A percentile compares a stretch with the other conserved stretches of the same genome.
Evolutionary conservation across 2,888 invertebrate genomes (phyloP).

Genomic region (Ernsta delagoae): DNA sequence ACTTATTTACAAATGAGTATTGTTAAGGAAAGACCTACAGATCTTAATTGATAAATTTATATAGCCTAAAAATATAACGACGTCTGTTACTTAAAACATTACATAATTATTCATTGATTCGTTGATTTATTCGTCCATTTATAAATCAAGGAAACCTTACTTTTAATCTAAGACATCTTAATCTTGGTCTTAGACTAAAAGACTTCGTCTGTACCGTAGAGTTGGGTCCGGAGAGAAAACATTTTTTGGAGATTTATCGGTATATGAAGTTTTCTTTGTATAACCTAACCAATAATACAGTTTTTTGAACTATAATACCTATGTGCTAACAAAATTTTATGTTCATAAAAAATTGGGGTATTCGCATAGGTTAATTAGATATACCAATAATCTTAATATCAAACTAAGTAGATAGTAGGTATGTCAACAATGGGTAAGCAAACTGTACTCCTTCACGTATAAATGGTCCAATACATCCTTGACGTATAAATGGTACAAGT

Average conservation of each 20-base stretch:
- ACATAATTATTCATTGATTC: neutral
- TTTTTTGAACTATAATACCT: too few relatives aligned
- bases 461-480: slow-evolving; percentile 7
- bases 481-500: slow-evolving; percentile 3
- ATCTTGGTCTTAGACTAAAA: too few relatives aligned
- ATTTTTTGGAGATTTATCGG: too few relatives aligned
- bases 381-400: neutral
- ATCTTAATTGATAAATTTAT: slow-evolving; percentile 27
- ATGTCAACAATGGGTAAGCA: too few relatives aligned
- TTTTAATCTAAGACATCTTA: too few relatives aligned
- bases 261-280: too few relatives aligned
- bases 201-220: too few relatives aligned
- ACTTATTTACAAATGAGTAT: slow-evolving; percentile 80
- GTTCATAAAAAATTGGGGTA: neutral
- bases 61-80: slow-evolving; percentile 15
- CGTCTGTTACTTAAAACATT: slow-evolving; percentile 4
- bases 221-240: too few relatives aligned
- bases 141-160: slow-evolving; percentile 23
- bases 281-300: too few relatives aligned
- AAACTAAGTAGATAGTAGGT: neutral
- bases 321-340: neutral
- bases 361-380: too few relatives aligned
- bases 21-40: slow-evolving; percentile 55
- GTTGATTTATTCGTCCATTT: neutral
- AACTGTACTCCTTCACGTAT: too few relatives aligned